Base-by-base conservation (phyloP, 2,113 vertebrate genomes). In the Gallinago undulata region DNA sequence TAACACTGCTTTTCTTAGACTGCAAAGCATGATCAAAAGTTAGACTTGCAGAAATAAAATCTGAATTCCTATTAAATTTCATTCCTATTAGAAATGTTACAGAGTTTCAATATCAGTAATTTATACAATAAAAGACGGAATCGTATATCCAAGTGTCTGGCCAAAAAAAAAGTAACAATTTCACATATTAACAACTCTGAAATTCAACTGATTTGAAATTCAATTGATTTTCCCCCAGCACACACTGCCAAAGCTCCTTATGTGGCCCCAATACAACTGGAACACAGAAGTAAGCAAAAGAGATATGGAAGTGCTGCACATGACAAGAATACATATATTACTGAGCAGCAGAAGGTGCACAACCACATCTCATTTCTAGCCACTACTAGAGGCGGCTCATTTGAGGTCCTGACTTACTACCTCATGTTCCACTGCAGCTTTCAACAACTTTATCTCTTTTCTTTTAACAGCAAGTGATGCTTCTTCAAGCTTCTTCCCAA, bases 271-370 rank as follows among this genome's bases (percentile, higher is more conserved):
- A n/a, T 10, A 31, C 2, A 39, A 91, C 8, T 28, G 23, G 3
- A 76, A 55, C 19, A 55, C n/a, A 50, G 47, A 70, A 62, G 11
- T 11, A 73, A 62, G 43, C 23, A 68, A 57, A 19, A 60, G 19
- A 64, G 19, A n/a, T 2, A 37, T 0, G 1, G 57, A 82, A 74
- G 10, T 15, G 16, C 30, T 43, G 12, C 9, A 70, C 1, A 0
- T 23, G 9, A 43, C 2, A 11, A 33, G 22, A 78, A 94, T 0
- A 74, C 13, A 63, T 24, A 45, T 2, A 45, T 18, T 47, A 82
- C 0, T 33, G 43, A 67, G 47, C 41, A 70, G 23, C 2, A 5
- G 19, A 69, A 79, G 35, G 39, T 28, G 21, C 33, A 59, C 28
- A 83, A 18, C 19, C 87, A 80, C 12, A 5, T 45, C 18, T 73